Evolutionary conservation across 2,888 invertebrate genomes (phyloP).

Genomic region (Pristionchus mayeri): DNA sequence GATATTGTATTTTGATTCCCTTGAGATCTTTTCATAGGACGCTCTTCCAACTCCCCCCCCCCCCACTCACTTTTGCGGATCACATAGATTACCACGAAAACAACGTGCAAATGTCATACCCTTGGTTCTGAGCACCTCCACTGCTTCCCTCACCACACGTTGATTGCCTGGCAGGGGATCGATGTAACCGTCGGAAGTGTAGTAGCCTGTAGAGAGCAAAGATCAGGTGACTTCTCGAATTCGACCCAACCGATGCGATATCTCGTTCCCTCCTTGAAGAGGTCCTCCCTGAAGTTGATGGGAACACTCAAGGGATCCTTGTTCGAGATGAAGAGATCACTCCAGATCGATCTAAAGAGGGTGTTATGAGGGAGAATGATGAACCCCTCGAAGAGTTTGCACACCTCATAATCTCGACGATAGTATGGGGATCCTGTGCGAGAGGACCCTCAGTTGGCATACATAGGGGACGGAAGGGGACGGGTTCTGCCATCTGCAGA

Average conservation of each 20-base stretch:
- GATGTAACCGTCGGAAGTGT: constrained; percentile 24
- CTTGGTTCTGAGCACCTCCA: not conserved
- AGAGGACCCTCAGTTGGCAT: constrained; percentile 56
- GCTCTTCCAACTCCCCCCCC: not conserved
- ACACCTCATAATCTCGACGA: constrained; percentile 48
- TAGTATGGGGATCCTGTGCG: constrained; percentile 50
- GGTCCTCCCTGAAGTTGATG: constrained; percentile 51
- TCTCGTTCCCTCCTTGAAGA: not conserved
- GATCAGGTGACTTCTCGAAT: not conserved
- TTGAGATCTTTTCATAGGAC: no score
- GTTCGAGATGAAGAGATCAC: constrained; percentile 46
- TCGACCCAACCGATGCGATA: constrained; percentile 13
- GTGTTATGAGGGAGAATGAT: no score
- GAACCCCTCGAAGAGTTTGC: no score
- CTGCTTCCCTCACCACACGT: not conserved
- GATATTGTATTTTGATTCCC: not conserved
- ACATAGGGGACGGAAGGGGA: constrained; percentile 54
- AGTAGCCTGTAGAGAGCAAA: constrained; percentile 8
- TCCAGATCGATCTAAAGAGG: constrained; percentile 37
- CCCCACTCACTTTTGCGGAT: no score
- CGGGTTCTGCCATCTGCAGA: constrained; percentile 45
- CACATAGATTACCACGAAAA: no score
- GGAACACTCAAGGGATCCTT: constrained; percentile 53
- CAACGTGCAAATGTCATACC: not conserved
- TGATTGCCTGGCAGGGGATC: constrained; percentile 7